These are phyloP conservation scores for Margarornis squamiger DNA, from an alignment of 2,797 vertebrate genomes.

Conservation along the genomic window DNA sequence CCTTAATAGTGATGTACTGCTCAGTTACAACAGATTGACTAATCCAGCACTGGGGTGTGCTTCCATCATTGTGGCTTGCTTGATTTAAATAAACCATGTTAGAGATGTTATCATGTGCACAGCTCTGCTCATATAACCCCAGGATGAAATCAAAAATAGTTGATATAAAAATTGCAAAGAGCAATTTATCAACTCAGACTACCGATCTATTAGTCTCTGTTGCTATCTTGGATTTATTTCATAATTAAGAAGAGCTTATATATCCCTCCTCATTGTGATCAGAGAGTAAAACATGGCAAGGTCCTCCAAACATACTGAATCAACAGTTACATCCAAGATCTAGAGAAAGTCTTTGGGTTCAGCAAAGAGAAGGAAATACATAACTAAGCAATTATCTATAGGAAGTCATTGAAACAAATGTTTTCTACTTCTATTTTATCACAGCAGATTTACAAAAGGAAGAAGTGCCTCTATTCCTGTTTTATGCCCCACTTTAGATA, in stretches of 20 bases:
- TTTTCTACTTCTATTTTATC: not conserved
- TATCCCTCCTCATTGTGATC: not conserved
- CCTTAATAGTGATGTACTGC: conserved; percentile 63
- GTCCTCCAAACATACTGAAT: not conserved
- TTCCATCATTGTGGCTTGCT: conserved; percentile 51
- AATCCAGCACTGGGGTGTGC: conserved; percentile 47
- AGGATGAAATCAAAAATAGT: not conserved
- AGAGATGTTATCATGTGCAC: not conserved
- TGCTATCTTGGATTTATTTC: conserved; percentile 11
- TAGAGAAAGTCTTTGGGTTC: not conserved
- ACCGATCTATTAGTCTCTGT: not conserved
- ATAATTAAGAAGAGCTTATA: conserved; percentile 1
- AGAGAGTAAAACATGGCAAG: not conserved
- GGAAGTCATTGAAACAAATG: not conserved
- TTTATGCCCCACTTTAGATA: not conserved
- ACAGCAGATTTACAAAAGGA: not conserved
- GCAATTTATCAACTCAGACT: not conserved
- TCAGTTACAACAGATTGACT: conserved; percentile 47
- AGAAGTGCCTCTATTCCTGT: not conserved
- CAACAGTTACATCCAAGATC: not conserved
- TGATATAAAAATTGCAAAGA: not conserved
- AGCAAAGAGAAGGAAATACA: not conserved
- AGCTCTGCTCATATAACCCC: conserved; percentile 6
- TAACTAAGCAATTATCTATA: not conserved
- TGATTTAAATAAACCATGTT: conserved; percentile 46